phyloP scores from a whole-genome alignment of 2,113 vertebrate species.

The Esox niger region DNA sequence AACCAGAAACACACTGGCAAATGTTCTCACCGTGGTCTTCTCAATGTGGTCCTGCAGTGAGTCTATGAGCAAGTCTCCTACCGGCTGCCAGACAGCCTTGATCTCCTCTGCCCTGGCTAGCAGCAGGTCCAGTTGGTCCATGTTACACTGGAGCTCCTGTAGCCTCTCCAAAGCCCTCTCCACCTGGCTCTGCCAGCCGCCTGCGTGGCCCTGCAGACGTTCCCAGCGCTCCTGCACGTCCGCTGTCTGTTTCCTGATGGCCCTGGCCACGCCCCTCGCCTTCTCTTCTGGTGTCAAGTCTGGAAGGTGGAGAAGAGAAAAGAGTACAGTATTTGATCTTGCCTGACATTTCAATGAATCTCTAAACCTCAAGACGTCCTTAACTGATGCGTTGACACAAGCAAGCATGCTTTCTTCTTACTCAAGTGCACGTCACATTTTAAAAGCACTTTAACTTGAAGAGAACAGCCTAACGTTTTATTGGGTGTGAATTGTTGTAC shows the following conservation, averaged over 20 bases:
- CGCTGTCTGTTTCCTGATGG: slow-evolving; percentile 91
- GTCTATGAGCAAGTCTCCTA: slow-evolving; percentile 92
- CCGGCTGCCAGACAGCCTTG: slow-evolving; percentile 84
- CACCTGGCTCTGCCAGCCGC: slow-evolving; percentile 89
- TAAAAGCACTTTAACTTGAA: too few species aligned
- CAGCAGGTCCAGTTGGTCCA: slow-evolving; percentile 89
- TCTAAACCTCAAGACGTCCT: too few species aligned
- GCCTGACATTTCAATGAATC: too few species aligned
- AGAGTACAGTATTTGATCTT: too few species aligned
- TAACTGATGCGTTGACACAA: too few species aligned
- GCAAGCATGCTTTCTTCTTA: too few species aligned
- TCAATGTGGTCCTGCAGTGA: slow-evolving; percentile 92
- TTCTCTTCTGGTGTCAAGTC: slow-evolving; percentile 91
- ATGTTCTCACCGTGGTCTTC: slow-evolving; percentile 79
- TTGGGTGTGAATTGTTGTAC: too few species aligned
- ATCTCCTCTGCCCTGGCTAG: slow-evolving; percentile 83
- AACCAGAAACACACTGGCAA: neutral
- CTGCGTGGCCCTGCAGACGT: slow-evolving; percentile 77
- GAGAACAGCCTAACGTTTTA: too few species aligned
- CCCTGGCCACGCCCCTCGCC: slow-evolving; percentile 85
- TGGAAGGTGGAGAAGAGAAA: slow-evolving; percentile 37
- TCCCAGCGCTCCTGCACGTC: slow-evolving; percentile 96
- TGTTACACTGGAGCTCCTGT: slow-evolving; percentile 88
- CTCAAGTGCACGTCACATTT: too few species aligned
- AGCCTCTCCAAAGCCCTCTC: slow-evolving; percentile 87